A percentile compares a stretch with the other conserved stretches of the same genome.
phyloP scores from a whole-genome alignment of 2,888 invertebrate species.

The Lasioglossum pauxillum region DNA sequence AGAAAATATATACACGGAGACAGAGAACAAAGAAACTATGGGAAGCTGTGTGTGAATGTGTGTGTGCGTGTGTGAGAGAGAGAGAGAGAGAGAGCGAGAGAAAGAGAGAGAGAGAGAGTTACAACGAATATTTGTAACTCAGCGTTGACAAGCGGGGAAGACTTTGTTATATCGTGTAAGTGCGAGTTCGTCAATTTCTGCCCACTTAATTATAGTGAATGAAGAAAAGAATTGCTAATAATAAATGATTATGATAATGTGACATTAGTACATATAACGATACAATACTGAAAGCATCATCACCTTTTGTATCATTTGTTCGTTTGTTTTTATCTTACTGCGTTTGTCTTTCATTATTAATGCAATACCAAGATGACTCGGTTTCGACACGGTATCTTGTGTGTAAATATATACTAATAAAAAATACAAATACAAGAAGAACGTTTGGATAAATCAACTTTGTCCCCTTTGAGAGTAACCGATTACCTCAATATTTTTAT shows the following conservation, averaged over 20 bases:
- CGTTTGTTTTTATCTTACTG: slow-evolving; percentile 83
- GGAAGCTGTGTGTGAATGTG: neutral
- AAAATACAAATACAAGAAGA: slow-evolving; percentile 86
- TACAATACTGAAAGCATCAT: slow-evolving; percentile 78
- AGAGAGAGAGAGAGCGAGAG: neutral
- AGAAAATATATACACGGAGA: slow-evolving; percentile 34
- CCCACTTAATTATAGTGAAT: slow-evolving; percentile 76
- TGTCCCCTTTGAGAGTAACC: too few species aligned
- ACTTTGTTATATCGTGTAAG: slow-evolving; percentile 71
- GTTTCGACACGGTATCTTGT: slow-evolving; percentile 79
- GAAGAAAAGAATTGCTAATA: slow-evolving; percentile 68
- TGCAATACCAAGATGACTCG: slow-evolving; percentile 81
- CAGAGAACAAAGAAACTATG: slow-evolving; percentile 12
- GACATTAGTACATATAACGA: slow-evolving; percentile 70
- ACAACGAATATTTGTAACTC: slow-evolving; percentile 62
- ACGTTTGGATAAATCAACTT: slow-evolving; percentile 15
- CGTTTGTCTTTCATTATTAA: slow-evolving; percentile 84
- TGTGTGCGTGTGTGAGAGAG: neutral
- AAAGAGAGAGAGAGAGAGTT: slow-evolving; percentile 33
- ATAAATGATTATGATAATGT: slow-evolving; percentile 72
- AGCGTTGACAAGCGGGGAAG: slow-evolving; percentile 51
- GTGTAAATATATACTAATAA: slow-evolving; percentile 83
- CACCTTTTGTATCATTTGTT: slow-evolving; percentile 84
- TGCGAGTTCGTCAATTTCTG: slow-evolving; percentile 81
- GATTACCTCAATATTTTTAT: neutral